These are phyloP conservation scores for Onychomys leucogaster DNA, from an alignment of 2,797 vertebrate species.

Conservation along the genomic window DNA sequence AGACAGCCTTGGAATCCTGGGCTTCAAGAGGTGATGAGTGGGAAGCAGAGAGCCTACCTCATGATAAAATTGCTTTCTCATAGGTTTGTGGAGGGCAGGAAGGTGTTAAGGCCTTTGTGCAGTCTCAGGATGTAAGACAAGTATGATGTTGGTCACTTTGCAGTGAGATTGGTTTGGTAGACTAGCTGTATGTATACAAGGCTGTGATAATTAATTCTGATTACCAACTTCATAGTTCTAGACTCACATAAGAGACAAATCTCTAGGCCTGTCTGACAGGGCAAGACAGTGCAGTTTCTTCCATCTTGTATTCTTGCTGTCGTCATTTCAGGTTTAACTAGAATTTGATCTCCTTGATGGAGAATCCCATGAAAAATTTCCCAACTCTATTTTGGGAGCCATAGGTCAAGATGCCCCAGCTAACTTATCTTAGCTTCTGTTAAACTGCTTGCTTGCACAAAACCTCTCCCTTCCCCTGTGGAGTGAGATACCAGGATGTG, in stretches of 20 bases:
- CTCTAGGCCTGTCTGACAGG: background rate
- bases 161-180: background rate
- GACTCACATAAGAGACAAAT: background rate
- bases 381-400: background rate
- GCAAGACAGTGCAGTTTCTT: background rate
- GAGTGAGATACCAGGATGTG: background rate
- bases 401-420: background rate
- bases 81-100: background rate
- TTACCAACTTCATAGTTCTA: background rate
- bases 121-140: background rate
- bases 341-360: background rate
- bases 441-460: background rate
- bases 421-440: background rate
- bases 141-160: background rate
- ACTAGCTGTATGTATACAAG: background rate
- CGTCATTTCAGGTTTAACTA: background rate
- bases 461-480: background rate
- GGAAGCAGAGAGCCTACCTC: background rate
- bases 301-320: background rate
- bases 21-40: too few relatives aligned
- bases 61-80: background rate
- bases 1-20: fast-evolving
- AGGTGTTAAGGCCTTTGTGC: background rate
- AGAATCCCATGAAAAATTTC: background rate
- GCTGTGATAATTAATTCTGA: background rate